Percentiles rank a stretch among this genome's conserved stretches.
Conservation (phyloP, 2,888 invertebrate genomes). For the Mesorhabditis sp. region DNA sequence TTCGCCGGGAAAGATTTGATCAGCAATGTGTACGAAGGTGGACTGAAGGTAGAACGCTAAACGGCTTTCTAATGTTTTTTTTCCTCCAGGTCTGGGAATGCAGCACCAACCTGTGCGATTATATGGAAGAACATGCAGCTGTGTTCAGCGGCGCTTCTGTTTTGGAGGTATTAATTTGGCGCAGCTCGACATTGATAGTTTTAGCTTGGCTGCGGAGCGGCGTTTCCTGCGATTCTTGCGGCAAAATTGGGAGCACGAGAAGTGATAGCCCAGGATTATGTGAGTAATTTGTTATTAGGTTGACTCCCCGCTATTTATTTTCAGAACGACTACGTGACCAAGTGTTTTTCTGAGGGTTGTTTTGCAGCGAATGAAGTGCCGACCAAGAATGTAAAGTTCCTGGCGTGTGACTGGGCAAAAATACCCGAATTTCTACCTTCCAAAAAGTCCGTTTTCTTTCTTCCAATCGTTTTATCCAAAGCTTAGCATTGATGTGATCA, state of each 20-base stretch:
- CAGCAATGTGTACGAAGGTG: conserved; percentile 66
- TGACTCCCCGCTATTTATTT: conserved; percentile 12
- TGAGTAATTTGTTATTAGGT: conserved; percentile 63
- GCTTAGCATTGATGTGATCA: conserved; percentile 74
- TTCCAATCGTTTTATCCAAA: too few species aligned
- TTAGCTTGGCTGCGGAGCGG: conserved; percentile 82
- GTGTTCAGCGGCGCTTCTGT: conserved; percentile 63
- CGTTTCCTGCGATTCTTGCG: conserved; percentile 79
- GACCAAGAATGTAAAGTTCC: conserved; percentile 11
- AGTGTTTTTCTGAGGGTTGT: conserved; percentile 42
- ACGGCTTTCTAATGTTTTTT: neutral
- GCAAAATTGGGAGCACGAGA: conserved; percentile 67
- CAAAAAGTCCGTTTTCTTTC: conserved; percentile 19
- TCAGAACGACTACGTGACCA: conserved; percentile 45
- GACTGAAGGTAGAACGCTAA: conserved; percentile 72
- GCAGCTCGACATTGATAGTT: conserved; percentile 11
- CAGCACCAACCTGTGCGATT: conserved; percentile 75
- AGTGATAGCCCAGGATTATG: conserved; percentile 90
- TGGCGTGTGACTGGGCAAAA: conserved; percentile 14
- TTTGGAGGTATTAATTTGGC: conserved; percentile 66
- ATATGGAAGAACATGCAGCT: conserved; percentile 64
- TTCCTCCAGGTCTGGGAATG: conserved; percentile 75
- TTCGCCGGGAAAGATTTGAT: conserved; percentile 29
- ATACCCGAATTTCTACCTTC: neutral
- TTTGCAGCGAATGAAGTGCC: conserved; percentile 31